phyloP scores from a whole-genome alignment of 2,113 vertebrate genomes.

The Mesembrinibis cayennensis region DNA sequence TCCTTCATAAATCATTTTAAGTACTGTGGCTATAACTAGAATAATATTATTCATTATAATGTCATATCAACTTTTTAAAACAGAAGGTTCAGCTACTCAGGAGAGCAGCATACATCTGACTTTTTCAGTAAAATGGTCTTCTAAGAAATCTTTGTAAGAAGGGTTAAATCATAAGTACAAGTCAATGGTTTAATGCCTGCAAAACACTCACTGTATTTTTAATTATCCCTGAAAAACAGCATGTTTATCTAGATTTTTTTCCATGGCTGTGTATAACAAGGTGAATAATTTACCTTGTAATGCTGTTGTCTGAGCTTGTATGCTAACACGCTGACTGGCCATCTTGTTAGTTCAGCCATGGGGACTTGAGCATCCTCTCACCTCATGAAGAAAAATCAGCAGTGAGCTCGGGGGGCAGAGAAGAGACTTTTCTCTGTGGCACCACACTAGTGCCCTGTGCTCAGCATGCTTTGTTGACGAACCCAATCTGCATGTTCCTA shows the following conservation, averaged over 20 bases:
- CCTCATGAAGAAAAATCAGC: neutral
- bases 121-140: neutral
- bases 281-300: neutral
- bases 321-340: accelerated
- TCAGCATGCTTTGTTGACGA: accelerated
- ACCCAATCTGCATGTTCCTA: accelerated
- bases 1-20: neutral
- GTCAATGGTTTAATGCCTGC: neutral
- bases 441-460: neutral
- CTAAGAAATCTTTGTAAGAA: neutral
- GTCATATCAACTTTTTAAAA: neutral
- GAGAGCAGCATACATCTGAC: neutral
- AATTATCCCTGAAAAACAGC: neutral
- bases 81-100: neutral
- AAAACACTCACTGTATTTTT: neutral
- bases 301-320: neutral
- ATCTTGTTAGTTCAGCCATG: neutral
- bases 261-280: neutral
- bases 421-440: neutral
- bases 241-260: neutral
- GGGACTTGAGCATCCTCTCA: neutral
- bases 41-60: neutral
- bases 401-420: accelerated
- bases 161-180: neutral
- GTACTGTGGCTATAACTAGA: neutral